Conservation (phyloP, 2,888 invertebrate genomes). For the Camptogramma bilineatum region DNA sequence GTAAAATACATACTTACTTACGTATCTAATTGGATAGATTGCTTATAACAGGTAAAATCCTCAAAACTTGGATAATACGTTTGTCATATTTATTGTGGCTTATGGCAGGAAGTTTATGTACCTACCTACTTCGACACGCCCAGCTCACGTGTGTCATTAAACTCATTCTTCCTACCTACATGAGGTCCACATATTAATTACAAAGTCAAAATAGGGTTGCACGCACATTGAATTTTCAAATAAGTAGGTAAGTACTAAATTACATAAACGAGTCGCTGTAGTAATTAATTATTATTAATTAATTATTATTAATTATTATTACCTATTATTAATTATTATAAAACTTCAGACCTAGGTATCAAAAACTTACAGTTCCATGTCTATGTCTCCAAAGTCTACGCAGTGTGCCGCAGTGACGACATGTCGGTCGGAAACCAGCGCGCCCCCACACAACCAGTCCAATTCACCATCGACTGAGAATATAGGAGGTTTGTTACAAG, state of each 20-base stretch:
- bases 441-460: conserved; percentile 83
- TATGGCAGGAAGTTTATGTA: not conserved
- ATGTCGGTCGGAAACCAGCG: conserved; percentile 78
- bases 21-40: not conserved
- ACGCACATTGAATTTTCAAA: too few relatives aligned
- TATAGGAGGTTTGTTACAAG: not conserved
- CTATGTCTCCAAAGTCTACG: conserved; percentile 71
- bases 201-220: too few relatives aligned
- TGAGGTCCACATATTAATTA: too few relatives aligned
- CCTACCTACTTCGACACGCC: not conserved
- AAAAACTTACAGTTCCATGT: conserved; percentile 62
- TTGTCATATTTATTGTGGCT: not conserved
- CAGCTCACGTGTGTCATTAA: not conserved
- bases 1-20: not conserved
- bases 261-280: too few relatives aligned
- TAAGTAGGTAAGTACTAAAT: too few relatives aligned
- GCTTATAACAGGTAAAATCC: conserved; percentile 8
- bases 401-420: conserved; percentile 87
- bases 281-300: too few relatives aligned
- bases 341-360: too few relatives aligned
- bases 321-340: too few relatives aligned
- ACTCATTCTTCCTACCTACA: not conserved
- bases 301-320: too few relatives aligned
- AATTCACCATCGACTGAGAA: conserved; percentile 53
- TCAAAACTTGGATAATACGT: conserved; percentile 10